Base-by-base conservation (phyloP, 1,140 invertebrate species). In the Drosophila sp. region DNA sequence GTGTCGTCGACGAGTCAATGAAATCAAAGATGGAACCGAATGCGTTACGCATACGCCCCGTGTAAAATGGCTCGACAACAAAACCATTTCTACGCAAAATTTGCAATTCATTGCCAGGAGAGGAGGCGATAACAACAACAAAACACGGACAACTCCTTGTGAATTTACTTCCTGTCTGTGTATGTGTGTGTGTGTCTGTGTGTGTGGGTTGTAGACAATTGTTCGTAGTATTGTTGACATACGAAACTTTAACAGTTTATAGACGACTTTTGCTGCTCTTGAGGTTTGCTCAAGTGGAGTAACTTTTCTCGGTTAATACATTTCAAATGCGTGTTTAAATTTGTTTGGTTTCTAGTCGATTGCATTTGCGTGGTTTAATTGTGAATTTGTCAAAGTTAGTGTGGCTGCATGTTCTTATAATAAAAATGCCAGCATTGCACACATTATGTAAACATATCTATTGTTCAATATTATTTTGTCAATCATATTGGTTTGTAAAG, bases 41-140 rank as follows among this genome's bases (percentile, higher is more conserved):
- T 74, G 84, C 76, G 83, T 89, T 83, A 87, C 83, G 83, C 83
- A 89, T 87, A 87, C 83, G 83, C 72, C 30, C 56, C 79, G 55
- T 72, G 84, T 87, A 73, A 35, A 78, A 79, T 68, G 73, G 44
- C 73, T 74, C 56, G 65, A 82, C 67, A 86, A 82, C 75, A 82
- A 73, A 86, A 82, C 79, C 79, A 85, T 86, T 86, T 82, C 73
- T 73, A 55, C 73, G 70, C 35, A 50, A 84, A 85, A 76, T 83
- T 83, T 73, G 60, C 64, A 83, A 72, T 72, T 72, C 81, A 77
- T 84, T 70, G 73, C 38, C 81, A 75, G 68, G 44, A 40, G 65
- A 60, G 76, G 74, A 67, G 63, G 73, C 38, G 27, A 35, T 17
- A 27, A 60, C 8, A 60, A 60, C 32, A 38, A n/a, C 4, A 25